Conservation (phyloP, 2,113 vertebrate genomes). For the Salvelinus fontinalis region DNA sequence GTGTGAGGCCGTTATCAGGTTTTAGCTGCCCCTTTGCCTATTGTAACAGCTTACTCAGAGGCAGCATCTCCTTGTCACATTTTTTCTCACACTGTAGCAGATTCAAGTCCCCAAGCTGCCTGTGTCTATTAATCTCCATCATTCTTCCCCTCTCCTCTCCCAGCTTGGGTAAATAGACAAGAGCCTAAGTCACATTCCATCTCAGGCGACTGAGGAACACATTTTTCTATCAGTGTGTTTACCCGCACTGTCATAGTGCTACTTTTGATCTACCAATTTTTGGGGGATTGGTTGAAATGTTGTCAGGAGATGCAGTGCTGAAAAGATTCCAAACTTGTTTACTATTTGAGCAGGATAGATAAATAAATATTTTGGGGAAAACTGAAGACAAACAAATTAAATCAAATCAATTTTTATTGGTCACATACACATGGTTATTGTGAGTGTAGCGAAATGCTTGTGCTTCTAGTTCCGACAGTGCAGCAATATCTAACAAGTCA, state of each 20-base stretch:
- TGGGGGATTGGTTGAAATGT: background rate
- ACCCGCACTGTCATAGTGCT: slow-evolving; percentile 31
- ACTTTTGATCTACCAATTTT: slow-evolving; percentile 38
- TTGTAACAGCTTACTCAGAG: slow-evolving; percentile 60
- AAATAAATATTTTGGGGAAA: too few relatives aligned
- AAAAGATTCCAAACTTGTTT: too few relatives aligned
- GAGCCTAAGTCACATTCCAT: slow-evolving; percentile 47
- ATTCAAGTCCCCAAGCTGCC: slow-evolving; percentile 58
- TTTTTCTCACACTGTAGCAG: slow-evolving; percentile 46
- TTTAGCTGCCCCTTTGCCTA: slow-evolving; percentile 58
- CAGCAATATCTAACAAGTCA: too few relatives aligned
- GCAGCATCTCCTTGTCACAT: slow-evolving; percentile 62
- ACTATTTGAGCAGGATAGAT: too few relatives aligned
- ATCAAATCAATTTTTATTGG: too few relatives aligned
- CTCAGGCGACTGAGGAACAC: slow-evolving; percentile 34
- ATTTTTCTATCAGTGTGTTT: slow-evolving; percentile 60
- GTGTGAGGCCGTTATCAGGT: slow-evolving; percentile 24
- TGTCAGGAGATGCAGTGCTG: background rate
- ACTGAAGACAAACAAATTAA: too few relatives aligned
- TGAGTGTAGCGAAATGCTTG: too few relatives aligned
- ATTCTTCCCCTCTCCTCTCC: slow-evolving; percentile 43
- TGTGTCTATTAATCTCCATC: slow-evolving; percentile 68
- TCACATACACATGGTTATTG: too few relatives aligned
- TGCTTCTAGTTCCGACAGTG: too few relatives aligned
- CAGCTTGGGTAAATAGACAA: slow-evolving; percentile 43